Conservation (phyloP, 2,888 invertebrate genomes). For the Coelogynopora nodosa region DNA sequence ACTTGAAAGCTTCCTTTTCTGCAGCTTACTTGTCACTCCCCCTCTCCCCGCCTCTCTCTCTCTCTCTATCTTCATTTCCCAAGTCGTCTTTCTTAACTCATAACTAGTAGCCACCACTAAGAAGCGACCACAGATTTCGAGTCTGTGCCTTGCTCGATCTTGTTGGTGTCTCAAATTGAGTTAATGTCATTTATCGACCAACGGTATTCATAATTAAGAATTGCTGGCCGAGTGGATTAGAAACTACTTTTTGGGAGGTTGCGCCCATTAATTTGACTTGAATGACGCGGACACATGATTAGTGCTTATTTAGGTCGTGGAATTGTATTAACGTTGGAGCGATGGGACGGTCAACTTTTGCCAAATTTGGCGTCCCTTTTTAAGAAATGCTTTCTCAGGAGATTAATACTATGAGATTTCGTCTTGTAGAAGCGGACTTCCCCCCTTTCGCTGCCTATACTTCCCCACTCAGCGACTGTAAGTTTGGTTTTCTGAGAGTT, state of each 20-base stretch:
- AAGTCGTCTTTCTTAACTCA: slow-evolving; percentile 14
- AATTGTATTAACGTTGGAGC: slow-evolving; percentile 36
- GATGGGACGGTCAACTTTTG: neutral
- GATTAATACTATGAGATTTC: slow-evolving; percentile 36
- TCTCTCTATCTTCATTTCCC: neutral
- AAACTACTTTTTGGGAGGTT: slow-evolving; percentile 31
- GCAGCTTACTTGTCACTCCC: slow-evolving; percentile 24
- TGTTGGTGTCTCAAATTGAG: slow-evolving; percentile 31
- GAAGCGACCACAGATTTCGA: slow-evolving; percentile 23
- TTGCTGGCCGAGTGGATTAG: slow-evolving; percentile 31
- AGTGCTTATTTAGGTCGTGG: slow-evolving; percentile 41
- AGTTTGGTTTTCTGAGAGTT: slow-evolving; percentile 36
- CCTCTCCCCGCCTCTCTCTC: neutral
- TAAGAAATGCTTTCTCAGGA: slow-evolving; percentile 20
- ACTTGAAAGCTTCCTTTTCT: slow-evolving; percentile 31
- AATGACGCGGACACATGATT: slow-evolving; percentile 39
- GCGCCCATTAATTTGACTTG: slow-evolving; percentile 37
- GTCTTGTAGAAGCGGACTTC: slow-evolving; percentile 30
- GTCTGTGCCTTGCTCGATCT: slow-evolving; percentile 9
- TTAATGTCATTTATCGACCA: slow-evolving; percentile 31
- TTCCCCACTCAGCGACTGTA: slow-evolving; percentile 1
- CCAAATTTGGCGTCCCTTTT: slow-evolving; percentile 24
- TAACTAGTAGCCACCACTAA: slow-evolving; percentile 24
- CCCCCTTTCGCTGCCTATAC: neutral
- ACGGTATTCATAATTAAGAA: slow-evolving; percentile 31